Conservation (phyloP, 2,888 invertebrate species). For the Liodrosophila aerea region DNA sequence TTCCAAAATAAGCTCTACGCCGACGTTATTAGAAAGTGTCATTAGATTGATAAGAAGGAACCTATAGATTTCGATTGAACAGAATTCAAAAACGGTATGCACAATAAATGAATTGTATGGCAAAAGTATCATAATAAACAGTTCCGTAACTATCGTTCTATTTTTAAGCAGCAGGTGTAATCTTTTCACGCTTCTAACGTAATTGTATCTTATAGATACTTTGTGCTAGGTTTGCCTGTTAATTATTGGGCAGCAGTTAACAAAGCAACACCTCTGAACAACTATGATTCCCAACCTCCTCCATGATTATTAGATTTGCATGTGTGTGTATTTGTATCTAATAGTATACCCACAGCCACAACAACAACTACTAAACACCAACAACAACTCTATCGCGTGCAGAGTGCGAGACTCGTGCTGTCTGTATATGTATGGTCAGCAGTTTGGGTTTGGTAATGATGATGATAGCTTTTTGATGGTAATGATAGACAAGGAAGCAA, state of each 20-base stretch:
- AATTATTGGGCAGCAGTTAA: slow-evolving; percentile 60
- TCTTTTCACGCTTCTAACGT: slow-evolving; percentile 1
- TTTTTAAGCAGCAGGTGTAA: no score
- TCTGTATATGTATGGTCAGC: slow-evolving; percentile 32
- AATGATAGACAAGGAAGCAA: slow-evolving; percentile 58
- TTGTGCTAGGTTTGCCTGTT: slow-evolving; percentile 30
- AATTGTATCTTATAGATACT: slow-evolving; percentile 32
- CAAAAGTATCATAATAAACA: no score
- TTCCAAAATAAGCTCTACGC: no score
- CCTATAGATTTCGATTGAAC: no score
- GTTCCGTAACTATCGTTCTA: no score
- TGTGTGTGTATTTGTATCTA: slow-evolving; percentile 43
- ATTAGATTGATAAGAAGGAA: no score
- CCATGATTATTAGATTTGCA: slow-evolving; percentile 34
- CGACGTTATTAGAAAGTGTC: no score
- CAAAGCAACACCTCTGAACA: slow-evolving; percentile 69
- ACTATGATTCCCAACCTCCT: slow-evolving; percentile 53
- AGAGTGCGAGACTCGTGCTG: slow-evolving; percentile 68
- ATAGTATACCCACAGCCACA: slow-evolving; percentile 32
- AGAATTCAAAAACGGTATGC: no score
- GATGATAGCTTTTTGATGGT: slow-evolving; percentile 77
- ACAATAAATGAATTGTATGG: no score
- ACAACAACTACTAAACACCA: slow-evolving; percentile 10
- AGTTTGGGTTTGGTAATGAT: slow-evolving; percentile 60
- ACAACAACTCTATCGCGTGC: slow-evolving; percentile 66